These are phyloP conservation scores for Acanthacorydalis orientalis DNA, from an alignment of 2,888 invertebrate species.

Conservation along the genomic window DNA sequence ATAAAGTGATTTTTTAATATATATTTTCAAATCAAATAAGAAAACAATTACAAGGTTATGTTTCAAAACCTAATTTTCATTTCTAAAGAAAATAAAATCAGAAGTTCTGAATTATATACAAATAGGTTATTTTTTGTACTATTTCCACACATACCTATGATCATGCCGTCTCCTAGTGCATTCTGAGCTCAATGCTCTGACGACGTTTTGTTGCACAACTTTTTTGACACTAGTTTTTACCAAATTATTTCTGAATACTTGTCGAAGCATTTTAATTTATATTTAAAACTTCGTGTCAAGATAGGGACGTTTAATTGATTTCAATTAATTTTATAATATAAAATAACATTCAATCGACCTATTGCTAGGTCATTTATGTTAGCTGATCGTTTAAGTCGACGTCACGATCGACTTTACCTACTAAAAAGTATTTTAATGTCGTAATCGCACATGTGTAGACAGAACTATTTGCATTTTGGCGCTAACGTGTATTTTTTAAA, in stretches of 20 bases:
- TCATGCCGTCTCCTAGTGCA: slow-evolving; percentile 41
- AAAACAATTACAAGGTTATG: background rate
- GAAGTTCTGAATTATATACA: background rate
- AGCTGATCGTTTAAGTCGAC: no score
- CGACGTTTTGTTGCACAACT: slow-evolving; percentile 36
- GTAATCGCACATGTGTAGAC: no score
- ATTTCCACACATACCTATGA: slow-evolving; percentile 32
- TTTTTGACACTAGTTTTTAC: slow-evolving; percentile 44
- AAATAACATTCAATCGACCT: slow-evolving; percentile 6
- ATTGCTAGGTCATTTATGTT: slow-evolving; percentile 4
- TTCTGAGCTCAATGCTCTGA: slow-evolving; percentile 42
- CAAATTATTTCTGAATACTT: slow-evolving; percentile 41
- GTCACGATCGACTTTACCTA: no score
- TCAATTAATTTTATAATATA: background rate
- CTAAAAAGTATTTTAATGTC: no score
- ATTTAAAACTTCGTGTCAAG: no score
- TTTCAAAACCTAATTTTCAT: background rate
- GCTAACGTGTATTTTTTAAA: no score
- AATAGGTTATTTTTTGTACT: background rate
- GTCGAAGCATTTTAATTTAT: no score
- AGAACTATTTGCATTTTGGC: no score
- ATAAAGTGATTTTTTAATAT: background rate
- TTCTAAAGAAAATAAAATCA: background rate
- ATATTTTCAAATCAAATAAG: background rate
- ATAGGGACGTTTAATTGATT: background rate